A percentile compares a stretch with the other conserved stretches of the same genome.
Conservation (phyloP, 2,113 vertebrate species). For the Cisticola juncidis region DNA sequence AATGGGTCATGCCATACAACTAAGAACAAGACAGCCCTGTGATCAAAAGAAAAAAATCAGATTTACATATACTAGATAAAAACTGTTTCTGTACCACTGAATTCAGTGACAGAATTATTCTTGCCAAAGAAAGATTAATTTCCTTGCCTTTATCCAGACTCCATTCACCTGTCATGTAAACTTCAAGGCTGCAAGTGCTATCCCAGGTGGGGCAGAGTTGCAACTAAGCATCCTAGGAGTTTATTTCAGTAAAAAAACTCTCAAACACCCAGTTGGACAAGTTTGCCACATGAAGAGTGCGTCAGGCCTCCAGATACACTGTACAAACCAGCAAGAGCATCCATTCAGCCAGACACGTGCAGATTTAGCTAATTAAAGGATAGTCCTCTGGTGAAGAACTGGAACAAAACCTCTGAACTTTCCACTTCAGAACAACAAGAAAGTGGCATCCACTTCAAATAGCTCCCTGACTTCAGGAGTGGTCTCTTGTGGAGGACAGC, state of each 20-base stretch:
- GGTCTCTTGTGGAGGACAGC: neutral
- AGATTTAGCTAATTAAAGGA: neutral
- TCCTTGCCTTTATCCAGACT: neutral
- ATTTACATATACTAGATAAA: neutral
- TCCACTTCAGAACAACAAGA: neutral
- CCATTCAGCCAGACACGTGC: neutral
- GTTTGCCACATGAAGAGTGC: neutral
- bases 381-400: neutral
- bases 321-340: neutral
- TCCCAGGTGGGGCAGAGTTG: neutral
- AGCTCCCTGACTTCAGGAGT: neutral
- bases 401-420: neutral
- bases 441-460: neutral
- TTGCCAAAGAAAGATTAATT: neutral
- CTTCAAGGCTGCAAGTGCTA: neutral
- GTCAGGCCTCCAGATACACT: neutral
- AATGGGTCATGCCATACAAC: neutral
- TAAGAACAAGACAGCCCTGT: neutral
- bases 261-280: neutral
- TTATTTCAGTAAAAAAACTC: neutral
- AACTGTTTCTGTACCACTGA: neutral
- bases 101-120: neutral
- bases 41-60: neutral
- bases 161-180: neutral
- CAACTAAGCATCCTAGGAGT: neutral